Evolutionary conservation across 1,140 invertebrate species (phyloP).

Genomic region (Lethocerus indicus): DNA sequence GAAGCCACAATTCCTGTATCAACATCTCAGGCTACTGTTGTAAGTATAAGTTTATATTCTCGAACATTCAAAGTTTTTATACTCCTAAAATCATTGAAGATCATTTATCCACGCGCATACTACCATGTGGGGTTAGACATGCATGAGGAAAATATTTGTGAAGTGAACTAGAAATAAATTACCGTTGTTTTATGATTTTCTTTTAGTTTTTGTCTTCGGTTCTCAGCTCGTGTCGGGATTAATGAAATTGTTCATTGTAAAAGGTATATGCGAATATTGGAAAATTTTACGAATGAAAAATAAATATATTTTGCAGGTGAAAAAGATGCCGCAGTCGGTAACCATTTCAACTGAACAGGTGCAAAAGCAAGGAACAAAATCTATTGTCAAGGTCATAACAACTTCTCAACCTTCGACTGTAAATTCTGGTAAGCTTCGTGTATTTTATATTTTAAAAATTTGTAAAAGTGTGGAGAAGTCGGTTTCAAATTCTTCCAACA

Average conservation of each 20-base stretch:
- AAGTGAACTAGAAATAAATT: not conserved
- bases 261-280: not conserved
- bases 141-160: too few relatives aligned
- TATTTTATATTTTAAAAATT: not conserved
- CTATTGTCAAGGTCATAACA: slow-evolving; percentile 17
- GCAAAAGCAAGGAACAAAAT: slow-evolving; percentile 10
- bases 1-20: not conserved
- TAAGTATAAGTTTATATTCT: too few relatives aligned
- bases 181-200: not conserved
- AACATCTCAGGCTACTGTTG: not conserved
- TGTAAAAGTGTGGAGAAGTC: not conserved
- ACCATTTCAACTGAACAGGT: slow-evolving; percentile 4
- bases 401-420: slow-evolving; percentile 10
- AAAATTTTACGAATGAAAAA: not conserved
- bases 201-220: not conserved
- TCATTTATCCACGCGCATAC: too few relatives aligned
- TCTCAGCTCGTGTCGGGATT: not conserved
- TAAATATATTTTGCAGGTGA: not conserved
- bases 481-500: not conserved
- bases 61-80: too few relatives aligned
- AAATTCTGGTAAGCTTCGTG: slow-evolving; percentile 1
- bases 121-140: too few relatives aligned
- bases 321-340: slow-evolving; percentile 4
- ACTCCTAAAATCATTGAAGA: too few relatives aligned
- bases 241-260: not conserved